Conservation (phyloP, 2,113 vertebrate species). For the Hippoglossus stenolepis region DNA sequence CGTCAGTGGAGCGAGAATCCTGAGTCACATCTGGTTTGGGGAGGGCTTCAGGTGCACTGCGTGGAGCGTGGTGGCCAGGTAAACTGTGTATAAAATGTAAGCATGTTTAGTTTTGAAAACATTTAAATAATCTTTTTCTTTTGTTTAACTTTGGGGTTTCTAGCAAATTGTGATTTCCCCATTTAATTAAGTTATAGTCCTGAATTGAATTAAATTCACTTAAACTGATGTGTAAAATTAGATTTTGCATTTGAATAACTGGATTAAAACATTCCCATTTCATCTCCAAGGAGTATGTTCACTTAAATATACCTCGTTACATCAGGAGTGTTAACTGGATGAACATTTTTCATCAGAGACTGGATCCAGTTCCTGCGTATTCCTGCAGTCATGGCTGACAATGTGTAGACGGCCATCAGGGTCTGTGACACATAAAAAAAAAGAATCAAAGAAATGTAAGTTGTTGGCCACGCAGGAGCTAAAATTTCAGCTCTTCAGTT, state of each 20-base stretch:
- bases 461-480: accelerated
- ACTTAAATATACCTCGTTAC: conserved; percentile 67
- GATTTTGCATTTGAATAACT: background rate
- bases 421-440: conserved; percentile 57
- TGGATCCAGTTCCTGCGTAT: conserved; percentile 83
- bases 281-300: background rate
- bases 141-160: background rate
- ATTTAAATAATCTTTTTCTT: background rate
- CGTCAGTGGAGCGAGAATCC: conserved; percentile 55
- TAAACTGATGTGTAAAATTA: background rate
- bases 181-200: too few species aligned
- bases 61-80: conserved; percentile 36
- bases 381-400: conserved; percentile 80
- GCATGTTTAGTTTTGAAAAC: background rate
- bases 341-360: conserved; percentile 76
- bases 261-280: too few species aligned
- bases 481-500: background rate
- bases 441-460: background rate
- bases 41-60: conserved; percentile 43
- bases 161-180: background rate
- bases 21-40: conserved; percentile 73
- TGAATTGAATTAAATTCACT: too few species aligned
- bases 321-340: conserved; percentile 67
- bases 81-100: conserved; percentile 36
- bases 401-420: conserved; percentile 51